A percentile compares a stretch with the other conserved stretches of the same genome.
Evolutionary conservation across 1,140 invertebrate genomes (phyloP).

Genomic region (Drosophila carrolli): DNA sequence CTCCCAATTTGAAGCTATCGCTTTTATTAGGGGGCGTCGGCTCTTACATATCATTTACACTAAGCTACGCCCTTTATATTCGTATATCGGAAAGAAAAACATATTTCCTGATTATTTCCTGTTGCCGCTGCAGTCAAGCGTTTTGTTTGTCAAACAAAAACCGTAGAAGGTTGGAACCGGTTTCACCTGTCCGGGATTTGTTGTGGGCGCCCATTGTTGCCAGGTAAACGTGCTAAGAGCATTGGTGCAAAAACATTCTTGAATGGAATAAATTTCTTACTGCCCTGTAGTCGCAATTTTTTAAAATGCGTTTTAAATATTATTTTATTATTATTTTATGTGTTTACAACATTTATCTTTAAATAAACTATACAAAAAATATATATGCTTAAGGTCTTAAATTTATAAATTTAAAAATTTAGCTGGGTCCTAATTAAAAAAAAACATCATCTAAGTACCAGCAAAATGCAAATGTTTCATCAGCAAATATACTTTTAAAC

Average conservation of each 20-base stretch:
- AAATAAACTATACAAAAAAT: no score
- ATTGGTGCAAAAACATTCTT: conserved; percentile 19
- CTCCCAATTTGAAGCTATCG: conserved; percentile 28
- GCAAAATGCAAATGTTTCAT: no score
- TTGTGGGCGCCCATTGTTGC: conserved; percentile 58
- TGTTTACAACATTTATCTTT: no score
- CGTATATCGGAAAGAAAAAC: conserved; percentile 28
- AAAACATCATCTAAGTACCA: no score
- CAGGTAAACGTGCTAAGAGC: conserved; percentile 36
- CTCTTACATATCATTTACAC: conserved; percentile 32
- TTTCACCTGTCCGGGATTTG: conserved; percentile 52
- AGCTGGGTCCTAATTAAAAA: no score
- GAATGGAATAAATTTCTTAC: not conserved
- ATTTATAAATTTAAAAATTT: no score
- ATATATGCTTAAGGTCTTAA: no score
- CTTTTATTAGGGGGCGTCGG: conserved; percentile 59
- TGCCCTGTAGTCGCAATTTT: no score
- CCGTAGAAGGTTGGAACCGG: conserved; percentile 52
- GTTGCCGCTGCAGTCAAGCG: conserved; percentile 31
- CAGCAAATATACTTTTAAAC: no score
- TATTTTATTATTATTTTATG: no score
- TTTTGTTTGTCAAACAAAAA: conserved; percentile 70
- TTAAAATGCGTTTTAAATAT: no score
- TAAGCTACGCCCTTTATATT: conserved; percentile 62
- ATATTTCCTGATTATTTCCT: conserved; percentile 53